These are phyloP conservation scores for Struthio camelus DNA, from an alignment of 2,113 vertebrate genomes.

Conservation along the genomic window DNA sequence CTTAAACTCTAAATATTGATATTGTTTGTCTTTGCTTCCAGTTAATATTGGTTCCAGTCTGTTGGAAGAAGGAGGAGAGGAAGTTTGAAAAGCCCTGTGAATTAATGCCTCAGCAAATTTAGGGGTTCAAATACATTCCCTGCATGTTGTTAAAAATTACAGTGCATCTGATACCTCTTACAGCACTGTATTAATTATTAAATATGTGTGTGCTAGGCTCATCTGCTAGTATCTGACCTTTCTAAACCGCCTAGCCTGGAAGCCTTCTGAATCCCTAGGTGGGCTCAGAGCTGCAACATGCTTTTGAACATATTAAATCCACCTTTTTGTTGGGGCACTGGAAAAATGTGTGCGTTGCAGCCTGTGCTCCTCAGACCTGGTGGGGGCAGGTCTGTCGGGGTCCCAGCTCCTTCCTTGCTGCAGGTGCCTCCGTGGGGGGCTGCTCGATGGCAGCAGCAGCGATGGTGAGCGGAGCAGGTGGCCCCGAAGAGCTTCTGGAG, in stretches of 20 bases:
- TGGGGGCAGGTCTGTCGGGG: neutral
- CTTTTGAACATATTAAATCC: neutral
- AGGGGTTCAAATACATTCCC: neutral
- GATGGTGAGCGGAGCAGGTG: neutral
- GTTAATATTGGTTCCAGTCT: neutral
- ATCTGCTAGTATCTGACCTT: neutral
- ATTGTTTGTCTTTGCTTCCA: neutral
- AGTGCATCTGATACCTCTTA: neutral
- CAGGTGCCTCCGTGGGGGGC: too few species aligned
- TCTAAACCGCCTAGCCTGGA: neutral
- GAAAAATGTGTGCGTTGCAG: too few species aligned
- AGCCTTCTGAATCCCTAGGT: too few species aligned
- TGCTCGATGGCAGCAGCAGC: too few species aligned
- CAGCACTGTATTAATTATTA: fast-evolving
- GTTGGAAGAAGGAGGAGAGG: neutral
- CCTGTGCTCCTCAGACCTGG: too few species aligned
- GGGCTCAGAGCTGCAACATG: neutral
- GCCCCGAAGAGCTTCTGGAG: too few species aligned
- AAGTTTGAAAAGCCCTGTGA: neutral
- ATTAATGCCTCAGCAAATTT: neutral
- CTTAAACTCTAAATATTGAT: neutral
- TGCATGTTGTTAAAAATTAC: neutral
- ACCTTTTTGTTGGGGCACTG: neutral
- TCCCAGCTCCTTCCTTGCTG: neutral
- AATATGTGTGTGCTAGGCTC: fast-evolving